A percentile compares a stretch with the other conserved stretches of the same genome.
These are phyloP conservation scores for Panagrolaimus sp. DNA, from an alignment of 1,140 invertebrate species.

Conservation along the genomic window DNA sequence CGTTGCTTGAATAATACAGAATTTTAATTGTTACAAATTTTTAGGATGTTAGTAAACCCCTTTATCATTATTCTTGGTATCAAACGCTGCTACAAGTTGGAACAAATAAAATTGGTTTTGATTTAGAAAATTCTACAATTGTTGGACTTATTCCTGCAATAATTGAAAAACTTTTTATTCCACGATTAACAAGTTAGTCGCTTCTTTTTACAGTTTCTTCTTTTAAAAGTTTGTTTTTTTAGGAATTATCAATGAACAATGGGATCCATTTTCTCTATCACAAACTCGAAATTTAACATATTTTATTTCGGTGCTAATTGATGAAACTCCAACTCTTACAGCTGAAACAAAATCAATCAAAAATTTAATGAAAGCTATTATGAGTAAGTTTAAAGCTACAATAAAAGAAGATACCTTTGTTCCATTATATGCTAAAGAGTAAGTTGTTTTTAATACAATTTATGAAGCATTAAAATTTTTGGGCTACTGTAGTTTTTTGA, in stretches of 20 bases:
- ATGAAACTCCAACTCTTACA: slow-evolving; percentile 29
- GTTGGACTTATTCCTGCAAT: slow-evolving; percentile 35
- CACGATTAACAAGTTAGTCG: slow-evolving; percentile 43
- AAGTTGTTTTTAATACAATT: neutral
- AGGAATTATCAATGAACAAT: slow-evolving; percentile 39
- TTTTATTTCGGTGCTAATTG: slow-evolving; percentile 20
- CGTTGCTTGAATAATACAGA: too few relatives aligned
- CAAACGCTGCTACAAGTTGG: slow-evolving; percentile 31
- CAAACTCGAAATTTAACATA: slow-evolving; percentile 28
- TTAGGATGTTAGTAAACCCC: slow-evolving; percentile 15
- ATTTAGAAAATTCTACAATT: slow-evolving; percentile 32
- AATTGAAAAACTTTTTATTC: slow-evolving; percentile 42
- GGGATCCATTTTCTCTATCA: slow-evolving; percentile 31
- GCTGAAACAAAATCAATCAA: slow-evolving; percentile 22
- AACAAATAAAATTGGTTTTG: slow-evolving; percentile 38
- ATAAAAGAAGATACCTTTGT: slow-evolving; percentile 37
- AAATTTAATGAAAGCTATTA: slow-evolving; percentile 21
- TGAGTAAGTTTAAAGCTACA: slow-evolving; percentile 7
- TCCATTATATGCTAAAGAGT: slow-evolving; percentile 39
- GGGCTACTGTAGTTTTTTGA: neutral
- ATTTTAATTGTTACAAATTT: neutral
- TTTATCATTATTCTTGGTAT: slow-evolving; percentile 34
- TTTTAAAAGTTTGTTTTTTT: slow-evolving; percentile 1
- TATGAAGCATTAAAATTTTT: too few relatives aligned
- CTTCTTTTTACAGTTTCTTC: neutral